These are phyloP conservation scores for Sphaerophoria rueppellii DNA, from an alignment of 2,888 invertebrate species.

Conservation along the genomic window DNA sequence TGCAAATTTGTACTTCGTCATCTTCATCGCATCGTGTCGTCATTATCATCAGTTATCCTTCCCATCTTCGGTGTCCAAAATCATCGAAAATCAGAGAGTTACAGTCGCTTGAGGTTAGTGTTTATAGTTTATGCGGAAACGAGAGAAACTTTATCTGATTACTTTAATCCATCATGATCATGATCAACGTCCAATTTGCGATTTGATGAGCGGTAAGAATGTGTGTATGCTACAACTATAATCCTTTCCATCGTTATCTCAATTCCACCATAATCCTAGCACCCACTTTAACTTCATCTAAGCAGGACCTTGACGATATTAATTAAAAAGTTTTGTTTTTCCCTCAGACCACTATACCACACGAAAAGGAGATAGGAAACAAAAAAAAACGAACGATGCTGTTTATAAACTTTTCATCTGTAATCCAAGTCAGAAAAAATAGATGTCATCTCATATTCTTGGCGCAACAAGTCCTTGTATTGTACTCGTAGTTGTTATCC, in stretches of 20 bases:
- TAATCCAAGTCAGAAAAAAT: background rate
- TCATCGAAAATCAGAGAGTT: constrained; percentile 22
- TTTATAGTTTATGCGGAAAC: constrained; percentile 35
- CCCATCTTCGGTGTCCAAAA: constrained; percentile 15
- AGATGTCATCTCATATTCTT: constrained; percentile 13
- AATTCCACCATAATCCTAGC: background rate
- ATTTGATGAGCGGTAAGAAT: constrained; percentile 32
- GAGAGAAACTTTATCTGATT: constrained; percentile 59
- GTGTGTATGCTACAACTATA: background rate
- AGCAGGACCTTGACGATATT: constrained; percentile 26
- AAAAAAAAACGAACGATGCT: constrained; percentile 16
- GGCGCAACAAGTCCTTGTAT: constrained; percentile 19
- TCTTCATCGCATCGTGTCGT: too few species aligned
- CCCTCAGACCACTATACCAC: background rate
- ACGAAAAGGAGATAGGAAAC: constrained; percentile 1
- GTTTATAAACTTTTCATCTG: constrained; percentile 1
- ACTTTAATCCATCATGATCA: constrained; percentile 70
- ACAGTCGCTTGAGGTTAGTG: constrained; percentile 8
- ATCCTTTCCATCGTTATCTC: background rate
- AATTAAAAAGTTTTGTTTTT: constrained; percentile 20
- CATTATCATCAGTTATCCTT: too few species aligned
- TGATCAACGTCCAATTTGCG: constrained; percentile 65
- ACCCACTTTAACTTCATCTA: constrained; percentile 5
- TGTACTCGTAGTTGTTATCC: constrained; percentile 20
- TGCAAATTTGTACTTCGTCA: too few species aligned